A percentile compares a stretch with the other conserved stretches of the same genome.
phyloP scores from a whole-genome alignment of 2,888 invertebrate genomes.

The Endotricha flammealis region DNA sequence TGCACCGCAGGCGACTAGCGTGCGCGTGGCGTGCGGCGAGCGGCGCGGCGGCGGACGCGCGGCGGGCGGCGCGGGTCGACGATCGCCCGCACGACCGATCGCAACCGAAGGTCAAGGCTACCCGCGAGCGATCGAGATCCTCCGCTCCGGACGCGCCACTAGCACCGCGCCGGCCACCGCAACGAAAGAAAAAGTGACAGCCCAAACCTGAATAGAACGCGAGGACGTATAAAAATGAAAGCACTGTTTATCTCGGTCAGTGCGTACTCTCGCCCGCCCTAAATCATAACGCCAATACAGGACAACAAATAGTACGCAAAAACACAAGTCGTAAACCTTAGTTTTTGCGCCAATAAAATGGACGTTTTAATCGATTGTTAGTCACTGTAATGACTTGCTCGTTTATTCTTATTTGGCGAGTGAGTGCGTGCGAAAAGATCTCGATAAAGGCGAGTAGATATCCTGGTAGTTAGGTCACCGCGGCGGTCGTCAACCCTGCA shows the following conservation, averaged over 20 bases:
- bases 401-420: conserved; percentile 26
- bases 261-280: conserved; percentile 4
- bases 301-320: background rate
- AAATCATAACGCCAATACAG: conserved; percentile 7
- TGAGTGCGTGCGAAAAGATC: conserved; percentile 48
- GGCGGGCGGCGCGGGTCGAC: conserved; percentile 53
- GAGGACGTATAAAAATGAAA: conserved; percentile 77
- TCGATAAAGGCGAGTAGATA: conserved; percentile 36
- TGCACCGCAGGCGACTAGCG: conserved; percentile 20
- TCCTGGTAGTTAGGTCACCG: conserved; percentile 48
- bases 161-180: conserved; percentile 34
- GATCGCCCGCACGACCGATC: conserved; percentile 68
- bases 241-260: conserved; percentile 44
- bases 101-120: conserved; percentile 73
- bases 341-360: conserved; percentile 13
- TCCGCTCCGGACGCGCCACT: conserved; percentile 23
- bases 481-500: conserved; percentile 41
- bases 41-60: conserved; percentile 26
- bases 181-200: conserved; percentile 77
- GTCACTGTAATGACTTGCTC: conserved; percentile 43
- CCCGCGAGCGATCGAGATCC: conserved; percentile 51
- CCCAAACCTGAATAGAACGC: conserved; percentile 73
- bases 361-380: conserved; percentile 27
- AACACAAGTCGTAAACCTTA: conserved; percentile 12
- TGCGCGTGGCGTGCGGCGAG: background rate